Conservation (phyloP, 2,113 vertebrate species). For the Panurus biarmicus region DNA sequence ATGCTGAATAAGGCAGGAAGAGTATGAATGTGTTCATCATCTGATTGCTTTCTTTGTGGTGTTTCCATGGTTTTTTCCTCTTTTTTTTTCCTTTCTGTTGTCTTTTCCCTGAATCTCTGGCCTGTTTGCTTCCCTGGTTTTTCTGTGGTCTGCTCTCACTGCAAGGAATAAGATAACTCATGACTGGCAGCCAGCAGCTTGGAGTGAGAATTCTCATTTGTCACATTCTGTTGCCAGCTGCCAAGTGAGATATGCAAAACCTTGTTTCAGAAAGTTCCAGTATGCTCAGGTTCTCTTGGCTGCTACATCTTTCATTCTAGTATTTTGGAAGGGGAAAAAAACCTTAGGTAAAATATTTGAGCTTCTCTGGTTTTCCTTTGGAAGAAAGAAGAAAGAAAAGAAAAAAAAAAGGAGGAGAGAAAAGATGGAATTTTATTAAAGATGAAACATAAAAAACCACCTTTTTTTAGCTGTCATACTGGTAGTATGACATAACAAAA, state of each 20-base stretch:
- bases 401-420: not conserved
- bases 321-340: not conserved
- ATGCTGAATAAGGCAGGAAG: not conserved
- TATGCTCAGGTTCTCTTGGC: constrained; percentile 15
- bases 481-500: no score
- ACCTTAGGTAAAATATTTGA: not conserved
- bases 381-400: not conserved
- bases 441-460: accelerated
- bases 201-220: constrained; percentile 51
- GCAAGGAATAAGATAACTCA: constrained; percentile 39
- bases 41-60: not conserved
- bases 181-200: constrained; percentile 53
- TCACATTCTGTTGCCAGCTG: constrained; percentile 39
- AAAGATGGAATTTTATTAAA: not conserved
- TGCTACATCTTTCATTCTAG: not conserved
- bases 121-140: not conserved
- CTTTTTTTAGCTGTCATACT: not conserved
- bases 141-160: constrained; percentile 7
- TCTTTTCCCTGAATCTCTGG: not conserved
- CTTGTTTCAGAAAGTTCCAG: constrained; percentile 26
- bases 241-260: constrained; percentile 54
- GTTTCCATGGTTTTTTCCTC: accelerated
- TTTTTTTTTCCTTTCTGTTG: not conserved
- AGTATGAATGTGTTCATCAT: not conserved
- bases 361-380: not conserved